These are phyloP conservation scores for Pseudomyrmex concolor DNA, from an alignment of 1,140 invertebrate genomes.

Conservation along the genomic window DNA sequence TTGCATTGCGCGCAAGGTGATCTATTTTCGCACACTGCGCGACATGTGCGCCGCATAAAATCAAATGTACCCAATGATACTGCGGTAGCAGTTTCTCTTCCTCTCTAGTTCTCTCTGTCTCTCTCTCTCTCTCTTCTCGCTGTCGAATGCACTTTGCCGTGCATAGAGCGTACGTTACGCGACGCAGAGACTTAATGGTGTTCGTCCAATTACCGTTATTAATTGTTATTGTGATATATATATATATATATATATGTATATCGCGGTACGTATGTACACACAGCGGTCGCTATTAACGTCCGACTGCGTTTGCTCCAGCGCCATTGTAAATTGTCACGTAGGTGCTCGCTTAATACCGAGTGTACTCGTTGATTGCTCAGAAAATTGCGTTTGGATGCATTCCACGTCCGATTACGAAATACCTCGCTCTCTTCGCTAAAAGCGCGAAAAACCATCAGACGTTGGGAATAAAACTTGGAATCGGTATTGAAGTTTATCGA, in stretches of 20 bases:
- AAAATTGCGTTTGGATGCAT: slow-evolving; percentile 44
- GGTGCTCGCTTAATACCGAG: slow-evolving; percentile 5
- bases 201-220: slow-evolving; percentile 71
- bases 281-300: slow-evolving; percentile 44
- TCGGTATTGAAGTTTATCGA: slow-evolving; percentile 15
- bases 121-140: not conserved
- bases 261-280: not conserved
- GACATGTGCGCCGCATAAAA: not conserved
- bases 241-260: slow-evolving; percentile 62
- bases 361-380: not conserved
- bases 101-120: not conserved
- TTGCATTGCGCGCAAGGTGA: no score
- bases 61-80: slow-evolving; percentile 23
- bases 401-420: not conserved
- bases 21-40: no score
- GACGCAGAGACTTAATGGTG: slow-evolving; percentile 65
- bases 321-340: not conserved
- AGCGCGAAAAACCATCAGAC: not conserved
- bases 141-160: slow-evolving; percentile 33
- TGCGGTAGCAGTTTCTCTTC: not conserved
- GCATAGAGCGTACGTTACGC: slow-evolving; percentile 27
- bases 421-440: not conserved
- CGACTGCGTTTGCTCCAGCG: slow-evolving; percentile 13
- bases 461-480: not conserved
- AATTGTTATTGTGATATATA: slow-evolving; percentile 71